Evolutionary conservation across 2,888 invertebrate species (phyloP).

Genomic region (Drosophila paranaensis): DNA sequence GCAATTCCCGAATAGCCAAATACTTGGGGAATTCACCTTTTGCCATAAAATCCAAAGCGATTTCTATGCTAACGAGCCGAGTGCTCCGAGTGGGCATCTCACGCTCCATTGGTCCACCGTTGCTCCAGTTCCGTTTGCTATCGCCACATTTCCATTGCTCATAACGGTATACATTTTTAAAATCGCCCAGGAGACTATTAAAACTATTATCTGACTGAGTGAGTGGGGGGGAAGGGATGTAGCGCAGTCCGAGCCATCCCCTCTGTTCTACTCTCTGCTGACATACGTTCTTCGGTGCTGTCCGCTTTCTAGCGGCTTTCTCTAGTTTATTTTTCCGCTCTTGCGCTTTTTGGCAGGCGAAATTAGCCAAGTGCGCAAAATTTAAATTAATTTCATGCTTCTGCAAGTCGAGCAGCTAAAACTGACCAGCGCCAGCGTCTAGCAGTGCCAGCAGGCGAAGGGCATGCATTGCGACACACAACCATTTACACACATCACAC

Average conservation of each 20-base stretch:
- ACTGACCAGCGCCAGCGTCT: conserved; percentile 55
- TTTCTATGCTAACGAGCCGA: conserved; percentile 46
- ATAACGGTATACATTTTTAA: conserved; percentile 52
- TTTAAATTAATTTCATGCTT: conserved; percentile 73
- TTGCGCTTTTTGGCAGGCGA: conserved; percentile 57
- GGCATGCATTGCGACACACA: conserved; percentile 35
- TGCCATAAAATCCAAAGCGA: conserved; percentile 39
- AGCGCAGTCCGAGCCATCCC: background rate
- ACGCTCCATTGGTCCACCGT: background rate
- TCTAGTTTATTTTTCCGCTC: conserved; percentile 22
- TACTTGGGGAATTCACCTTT: conserved; percentile 40
- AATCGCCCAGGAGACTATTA: conserved; percentile 71
- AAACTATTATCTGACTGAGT: conserved; percentile 61
- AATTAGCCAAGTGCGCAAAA: conserved; percentile 74
- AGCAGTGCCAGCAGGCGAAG: conserved; percentile 20
- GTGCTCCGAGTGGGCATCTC: conserved; percentile 1
- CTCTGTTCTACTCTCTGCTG: background rate
- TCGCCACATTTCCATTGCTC: conserved; percentile 38
- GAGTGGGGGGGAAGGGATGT: background rate
- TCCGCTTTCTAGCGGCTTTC: conserved; percentile 18
- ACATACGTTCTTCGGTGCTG: conserved; percentile 44
- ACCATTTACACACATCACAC: conserved; percentile 24
- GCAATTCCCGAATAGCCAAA: conserved; percentile 1
- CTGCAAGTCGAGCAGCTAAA: conserved; percentile 70
- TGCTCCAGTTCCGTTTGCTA: conserved; percentile 35